Percentiles rank a stretch among this genome's conserved stretches.
Conservation (phyloP, 1,140 invertebrate genomes). For the Brachionus paranguensis region DNA sequence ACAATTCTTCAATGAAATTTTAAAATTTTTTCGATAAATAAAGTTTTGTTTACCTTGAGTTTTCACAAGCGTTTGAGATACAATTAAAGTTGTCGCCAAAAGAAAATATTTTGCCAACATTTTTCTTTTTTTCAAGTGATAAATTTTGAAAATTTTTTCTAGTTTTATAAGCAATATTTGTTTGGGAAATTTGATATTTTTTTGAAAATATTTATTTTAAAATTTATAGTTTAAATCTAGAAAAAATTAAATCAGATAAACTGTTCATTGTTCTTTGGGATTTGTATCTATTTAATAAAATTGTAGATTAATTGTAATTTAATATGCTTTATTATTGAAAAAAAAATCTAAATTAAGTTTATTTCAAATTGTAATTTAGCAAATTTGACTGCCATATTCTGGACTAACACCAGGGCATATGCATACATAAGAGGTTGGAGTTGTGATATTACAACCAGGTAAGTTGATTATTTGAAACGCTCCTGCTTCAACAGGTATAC, state of each 20-base stretch:
- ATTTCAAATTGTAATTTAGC: conserved; percentile 12
- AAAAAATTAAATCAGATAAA: neutral
- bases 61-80: neutral
- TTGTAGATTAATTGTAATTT: neutral
- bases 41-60: neutral
- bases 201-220: conserved; percentile 6
- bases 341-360: neutral
- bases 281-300: neutral
- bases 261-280: neutral
- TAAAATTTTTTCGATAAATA: neutral
- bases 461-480: neutral
- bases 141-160: too few relatives aligned
- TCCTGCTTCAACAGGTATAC: conserved; percentile 16
- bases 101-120: neutral
- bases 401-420: conserved; percentile 7
- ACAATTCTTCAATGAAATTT: neutral
- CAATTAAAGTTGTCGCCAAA: neutral
- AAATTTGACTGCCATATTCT: conserved; percentile 19
- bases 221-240: neutral
- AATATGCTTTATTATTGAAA: neutral
- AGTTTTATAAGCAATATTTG: neutral
- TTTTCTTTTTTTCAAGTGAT: neutral
- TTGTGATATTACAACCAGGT: neutral
- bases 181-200: conserved; percentile 24
- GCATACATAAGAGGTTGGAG: conserved; percentile 16